phyloP scores from a whole-genome alignment of 2,888 invertebrate genomes.

The Boloria selene region DNA sequence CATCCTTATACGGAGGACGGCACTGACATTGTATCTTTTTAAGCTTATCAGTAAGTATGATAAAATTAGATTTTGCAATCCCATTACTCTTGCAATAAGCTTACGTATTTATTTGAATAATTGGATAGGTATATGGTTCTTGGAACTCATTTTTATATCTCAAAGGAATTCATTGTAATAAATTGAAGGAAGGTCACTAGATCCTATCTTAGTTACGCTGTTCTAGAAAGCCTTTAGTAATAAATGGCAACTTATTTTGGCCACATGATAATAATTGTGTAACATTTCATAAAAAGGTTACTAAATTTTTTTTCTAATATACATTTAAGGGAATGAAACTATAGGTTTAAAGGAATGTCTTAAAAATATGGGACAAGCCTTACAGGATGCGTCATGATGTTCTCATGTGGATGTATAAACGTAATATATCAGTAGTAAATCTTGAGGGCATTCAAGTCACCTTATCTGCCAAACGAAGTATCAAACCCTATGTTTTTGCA shows the following conservation, averaged over 20 bases:
- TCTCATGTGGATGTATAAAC: not conserved
- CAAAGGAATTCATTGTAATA: conserved; percentile 16
- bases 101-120: conserved; percentile 28
- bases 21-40: conserved; percentile 43
- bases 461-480: conserved; percentile 30
- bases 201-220: conserved; percentile 5
- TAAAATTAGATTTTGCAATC: conserved; percentile 38
- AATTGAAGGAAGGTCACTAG: conserved; percentile 6
- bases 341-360: not conserved
- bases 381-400: not conserved
- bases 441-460: conserved; percentile 26
- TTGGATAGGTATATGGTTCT: conserved; percentile 20
- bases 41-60: conserved; percentile 42
- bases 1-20: conserved; percentile 41
- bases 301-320: not conserved
- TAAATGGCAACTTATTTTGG: not conserved
- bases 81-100: conserved; percentile 27
- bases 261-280: conserved; percentile 5
- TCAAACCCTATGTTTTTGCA: conserved; percentile 39
- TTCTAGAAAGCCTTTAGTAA: not conserved
- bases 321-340: not conserved
- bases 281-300: not conserved
- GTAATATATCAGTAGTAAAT: conserved; percentile 12
- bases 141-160: conserved; percentile 2
- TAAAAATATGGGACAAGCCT: not conserved